Evolutionary conservation across 2,113 vertebrate species (phyloP).

Genomic region (Shinisaurus crocodilurus): DNA sequence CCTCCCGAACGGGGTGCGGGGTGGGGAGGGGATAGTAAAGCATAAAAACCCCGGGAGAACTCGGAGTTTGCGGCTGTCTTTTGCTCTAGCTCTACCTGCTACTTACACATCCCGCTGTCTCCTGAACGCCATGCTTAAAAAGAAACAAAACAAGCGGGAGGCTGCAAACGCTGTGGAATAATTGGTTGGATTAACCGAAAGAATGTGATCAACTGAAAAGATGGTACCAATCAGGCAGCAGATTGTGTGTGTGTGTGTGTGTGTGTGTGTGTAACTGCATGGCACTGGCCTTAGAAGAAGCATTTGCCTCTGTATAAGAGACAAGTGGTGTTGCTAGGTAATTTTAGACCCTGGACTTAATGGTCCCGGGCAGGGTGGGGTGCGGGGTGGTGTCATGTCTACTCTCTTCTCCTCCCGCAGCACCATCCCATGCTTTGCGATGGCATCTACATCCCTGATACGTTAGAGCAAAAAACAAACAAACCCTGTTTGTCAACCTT

Average conservation of each 20-base stretch:
- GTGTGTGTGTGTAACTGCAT: too few relatives aligned
- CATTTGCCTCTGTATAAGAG: neutral
- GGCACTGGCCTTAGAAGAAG: neutral
- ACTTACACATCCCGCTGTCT: neutral
- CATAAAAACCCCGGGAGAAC: neutral
- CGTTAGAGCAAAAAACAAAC: too few relatives aligned
- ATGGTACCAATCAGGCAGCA: neutral
- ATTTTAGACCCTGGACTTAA: too few relatives aligned
- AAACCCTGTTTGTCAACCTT: too few relatives aligned
- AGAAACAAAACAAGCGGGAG: too few relatives aligned
- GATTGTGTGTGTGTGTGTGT: neutral
- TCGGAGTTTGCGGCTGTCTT: neutral
- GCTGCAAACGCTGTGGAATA: neutral
- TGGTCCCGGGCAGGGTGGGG: too few relatives aligned
- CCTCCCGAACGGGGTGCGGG: neutral
- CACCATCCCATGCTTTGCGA: too few relatives aligned
- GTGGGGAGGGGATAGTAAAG: neutral
- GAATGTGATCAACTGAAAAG: neutral
- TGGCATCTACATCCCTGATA: too few relatives aligned
- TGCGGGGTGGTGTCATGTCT: too few relatives aligned
- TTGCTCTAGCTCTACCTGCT: neutral
- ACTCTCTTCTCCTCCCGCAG: too few relatives aligned
- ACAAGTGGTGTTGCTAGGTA: too few relatives aligned
- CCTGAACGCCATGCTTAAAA: neutral
- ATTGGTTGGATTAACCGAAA: neutral